phyloP scores from a whole-genome alignment of 2,888 invertebrate species.

The Leptarthrus brevirostris region DNA sequence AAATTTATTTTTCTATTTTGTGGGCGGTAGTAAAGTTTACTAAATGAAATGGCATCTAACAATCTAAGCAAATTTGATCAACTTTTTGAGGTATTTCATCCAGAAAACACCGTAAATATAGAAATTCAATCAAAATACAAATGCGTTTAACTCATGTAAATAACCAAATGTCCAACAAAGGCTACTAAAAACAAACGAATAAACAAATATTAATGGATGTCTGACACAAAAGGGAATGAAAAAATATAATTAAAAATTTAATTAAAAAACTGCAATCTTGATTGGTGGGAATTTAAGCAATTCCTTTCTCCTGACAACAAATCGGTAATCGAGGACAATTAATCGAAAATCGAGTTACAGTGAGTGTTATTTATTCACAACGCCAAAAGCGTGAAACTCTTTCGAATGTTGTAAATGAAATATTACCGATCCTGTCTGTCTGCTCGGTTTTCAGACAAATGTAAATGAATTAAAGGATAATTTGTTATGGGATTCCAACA shows the following conservation, averaged over 20 bases:
- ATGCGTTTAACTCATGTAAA: no score
- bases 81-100: no score
- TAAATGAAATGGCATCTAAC: no score
- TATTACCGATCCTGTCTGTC: neutral
- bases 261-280: slow-evolving; percentile 33
- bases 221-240: neutral
- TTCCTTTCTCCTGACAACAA: slow-evolving; percentile 27
- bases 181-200: no score
- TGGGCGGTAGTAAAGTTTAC: no score
- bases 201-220: neutral
- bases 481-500: slow-evolving; percentile 27
- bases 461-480: slow-evolving; percentile 33
- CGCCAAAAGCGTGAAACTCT: slow-evolving; percentile 4
- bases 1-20: no score
- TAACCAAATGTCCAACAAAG: no score
- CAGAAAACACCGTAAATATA: no score
- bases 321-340: slow-evolving; percentile 24
- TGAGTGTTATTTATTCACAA: slow-evolving; percentile 23
- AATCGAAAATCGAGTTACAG: slow-evolving; percentile 38
- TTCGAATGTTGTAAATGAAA: neutral
- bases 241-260: slow-evolving; percentile 36
- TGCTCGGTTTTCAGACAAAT: no score
- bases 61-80: no score
- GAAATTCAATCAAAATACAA: no score
- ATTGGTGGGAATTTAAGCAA: slow-evolving; percentile 18